Conservation (phyloP, 2,113 vertebrate species). For the Hippocampus zosterae region DNA sequence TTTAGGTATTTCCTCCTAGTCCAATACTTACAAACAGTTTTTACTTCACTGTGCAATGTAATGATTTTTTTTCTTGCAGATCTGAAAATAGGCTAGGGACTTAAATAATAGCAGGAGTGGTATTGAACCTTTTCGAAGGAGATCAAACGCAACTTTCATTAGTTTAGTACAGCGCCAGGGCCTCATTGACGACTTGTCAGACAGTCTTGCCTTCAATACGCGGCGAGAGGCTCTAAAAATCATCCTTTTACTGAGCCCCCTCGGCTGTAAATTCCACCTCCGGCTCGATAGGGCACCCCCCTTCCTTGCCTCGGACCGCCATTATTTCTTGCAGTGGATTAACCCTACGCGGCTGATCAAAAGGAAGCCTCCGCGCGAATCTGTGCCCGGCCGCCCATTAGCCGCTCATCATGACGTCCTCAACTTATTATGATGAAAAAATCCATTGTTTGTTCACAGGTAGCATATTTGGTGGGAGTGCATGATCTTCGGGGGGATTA, state of each 20-base stretch:
- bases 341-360: constrained; percentile 73
- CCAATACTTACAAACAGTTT: constrained; percentile 72
- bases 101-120: constrained; percentile 76
- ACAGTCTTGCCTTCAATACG: constrained; percentile 75
- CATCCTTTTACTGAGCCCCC: constrained; percentile 72
- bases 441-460: constrained; percentile 74
- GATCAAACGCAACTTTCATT: constrained; percentile 79
- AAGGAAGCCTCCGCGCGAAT: constrained; percentile 57
- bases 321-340: constrained; percentile 71
- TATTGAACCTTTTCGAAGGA: constrained; percentile 73
- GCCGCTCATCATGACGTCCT: constrained; percentile 69
- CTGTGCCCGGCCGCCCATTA: constrained; percentile 60
- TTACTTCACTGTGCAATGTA: constrained; percentile 67
- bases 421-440: constrained; percentile 72
- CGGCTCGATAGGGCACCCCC: constrained; percentile 63
- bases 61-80: constrained; percentile 64
- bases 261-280: constrained; percentile 69
- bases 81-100: constrained; percentile 74
- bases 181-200: constrained; percentile 78
- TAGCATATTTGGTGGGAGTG: constrained; percentile 66
- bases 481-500: constrained; percentile 69
- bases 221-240: constrained; percentile 74
- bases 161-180: constrained; percentile 75
- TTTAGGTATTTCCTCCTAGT: constrained; percentile 68
- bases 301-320: constrained; percentile 47